Evolutionary conservation across 2,797 vertebrate genomes (phyloP).

Genomic region (Schizopygopsis pylzovi): DNA sequence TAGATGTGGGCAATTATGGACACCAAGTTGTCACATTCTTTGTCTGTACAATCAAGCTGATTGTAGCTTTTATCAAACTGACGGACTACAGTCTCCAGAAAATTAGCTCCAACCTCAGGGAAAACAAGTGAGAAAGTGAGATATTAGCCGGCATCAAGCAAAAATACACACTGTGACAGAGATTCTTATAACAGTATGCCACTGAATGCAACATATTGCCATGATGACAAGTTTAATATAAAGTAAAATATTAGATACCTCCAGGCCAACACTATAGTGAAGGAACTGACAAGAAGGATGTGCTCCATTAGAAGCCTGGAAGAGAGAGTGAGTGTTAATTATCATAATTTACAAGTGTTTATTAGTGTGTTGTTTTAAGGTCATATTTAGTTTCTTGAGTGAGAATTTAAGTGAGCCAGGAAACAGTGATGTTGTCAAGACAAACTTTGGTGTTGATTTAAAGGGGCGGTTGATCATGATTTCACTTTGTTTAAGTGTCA

Average conservation of each 20-base stretch:
- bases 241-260: slow-evolving; percentile 77
- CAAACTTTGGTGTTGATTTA: neutral
- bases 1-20: slow-evolving; percentile 92
- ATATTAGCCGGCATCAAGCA: neutral
- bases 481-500: too few relatives aligned
- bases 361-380: neutral
- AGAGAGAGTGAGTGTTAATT: neutral
- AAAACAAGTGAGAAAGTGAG: neutral
- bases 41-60: slow-evolving; percentile 65
- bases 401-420: neutral
- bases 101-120: slow-evolving; percentile 90
- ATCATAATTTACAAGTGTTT: neutral
- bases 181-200: neutral
- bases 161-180: neutral
- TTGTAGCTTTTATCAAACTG: slow-evolving; percentile 81
- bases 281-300: slow-evolving; percentile 89
- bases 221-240: neutral
- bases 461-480: too few relatives aligned
- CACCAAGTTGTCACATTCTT: slow-evolving; percentile 90
- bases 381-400: neutral
- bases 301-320: slow-evolving; percentile 90
- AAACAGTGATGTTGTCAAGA: neutral
- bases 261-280: slow-evolving; percentile 88
- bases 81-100: slow-evolving; percentile 89
- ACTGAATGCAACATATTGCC: neutral